Evolutionary conservation across 2,888 invertebrate species (phyloP), one percentile per base, ranked within the genome.

Genomic region (Mellilla xanthometata): DNA sequence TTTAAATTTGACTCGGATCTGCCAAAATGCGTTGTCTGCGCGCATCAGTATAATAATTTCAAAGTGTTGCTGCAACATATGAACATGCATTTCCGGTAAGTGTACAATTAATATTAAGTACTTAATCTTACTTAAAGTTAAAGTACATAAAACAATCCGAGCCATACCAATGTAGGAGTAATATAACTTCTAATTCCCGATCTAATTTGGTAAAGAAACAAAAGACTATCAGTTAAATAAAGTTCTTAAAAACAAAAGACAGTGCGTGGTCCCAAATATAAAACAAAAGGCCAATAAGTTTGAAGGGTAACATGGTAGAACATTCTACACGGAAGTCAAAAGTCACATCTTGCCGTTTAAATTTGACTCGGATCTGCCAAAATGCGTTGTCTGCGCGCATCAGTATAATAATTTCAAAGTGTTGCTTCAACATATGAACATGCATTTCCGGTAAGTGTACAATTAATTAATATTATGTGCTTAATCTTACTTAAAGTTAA

Each of bases 371-470:
- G 52, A 54, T 0, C 48, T 60, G 0, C 39, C 53, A 2, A 56
- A 56, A 32, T 78, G 78, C 10, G 61, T 59, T 0, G 23, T 68
- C 5, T 77, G 77, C 49, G 39, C 33, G 0, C 62, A 56, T 2
- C 52, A 54, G 10, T 73, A 64, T 13, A 68, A 66, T 3, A 76
- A 73, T 36, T 80, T 77, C 39, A 74, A 77, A 60, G 60, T 74
- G 0, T 47, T 80, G 3, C 35, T 73, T 1, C 72, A 73, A 29
- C 81, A 81, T 22, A 83, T 84, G 84, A 78, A 76, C 26, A 54
- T 57, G 0, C 84, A 84, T 43, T 84, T 28, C 22, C 28, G 36
- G 36, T 36, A 3, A 36, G 28, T 28, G 3, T 26, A n/a, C n/a
- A n/a, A n/a, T n/a, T n/a, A n/a, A n/a, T n/a, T n/a, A n/a, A n/a